Conservation (phyloP, 1,140 invertebrate genomes). For the Solen grandis region DNA sequence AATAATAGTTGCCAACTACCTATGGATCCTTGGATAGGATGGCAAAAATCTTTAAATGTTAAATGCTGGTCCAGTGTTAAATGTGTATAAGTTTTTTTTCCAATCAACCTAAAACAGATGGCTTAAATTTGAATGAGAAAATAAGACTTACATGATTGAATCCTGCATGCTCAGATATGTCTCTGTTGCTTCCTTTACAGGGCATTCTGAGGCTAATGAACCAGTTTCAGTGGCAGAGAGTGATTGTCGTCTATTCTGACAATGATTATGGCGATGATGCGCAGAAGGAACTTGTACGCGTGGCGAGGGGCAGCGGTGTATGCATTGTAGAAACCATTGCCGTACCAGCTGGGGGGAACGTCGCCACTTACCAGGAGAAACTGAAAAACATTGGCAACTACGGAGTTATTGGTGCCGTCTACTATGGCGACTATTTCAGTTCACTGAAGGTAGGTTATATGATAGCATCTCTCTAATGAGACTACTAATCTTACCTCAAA, state of each 20-base stretch:
- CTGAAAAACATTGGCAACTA: conserved; percentile 50
- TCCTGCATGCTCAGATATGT: too few relatives aligned
- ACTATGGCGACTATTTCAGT: conserved; percentile 54
- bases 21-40: too few relatives aligned
- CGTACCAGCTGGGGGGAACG: conserved; percentile 26
- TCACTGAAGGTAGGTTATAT: conserved; percentile 20
- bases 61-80: too few relatives aligned
- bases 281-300: conserved; percentile 68
- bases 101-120: too few relatives aligned
- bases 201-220: conserved; percentile 75
- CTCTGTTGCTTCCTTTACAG: too few relatives aligned
- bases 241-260: conserved; percentile 78
- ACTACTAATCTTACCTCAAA: too few relatives aligned
- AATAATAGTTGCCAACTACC: too few relatives aligned
- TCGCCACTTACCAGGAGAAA: conserved; percentile 33
- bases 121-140: too few relatives aligned
- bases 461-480: too few relatives aligned
- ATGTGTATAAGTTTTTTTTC: too few relatives aligned
- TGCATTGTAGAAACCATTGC: conserved; percentile 63
- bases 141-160: too few relatives aligned
- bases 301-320: conserved; percentile 56
- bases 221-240: conserved; percentile 78
- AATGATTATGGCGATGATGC: conserved; percentile 70
- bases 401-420: conserved; percentile 62
- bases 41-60: too few relatives aligned